Evolutionary conservation across 2,797 vertebrate species (phyloP).

Genomic region (Bradypodion ventrale): DNA sequence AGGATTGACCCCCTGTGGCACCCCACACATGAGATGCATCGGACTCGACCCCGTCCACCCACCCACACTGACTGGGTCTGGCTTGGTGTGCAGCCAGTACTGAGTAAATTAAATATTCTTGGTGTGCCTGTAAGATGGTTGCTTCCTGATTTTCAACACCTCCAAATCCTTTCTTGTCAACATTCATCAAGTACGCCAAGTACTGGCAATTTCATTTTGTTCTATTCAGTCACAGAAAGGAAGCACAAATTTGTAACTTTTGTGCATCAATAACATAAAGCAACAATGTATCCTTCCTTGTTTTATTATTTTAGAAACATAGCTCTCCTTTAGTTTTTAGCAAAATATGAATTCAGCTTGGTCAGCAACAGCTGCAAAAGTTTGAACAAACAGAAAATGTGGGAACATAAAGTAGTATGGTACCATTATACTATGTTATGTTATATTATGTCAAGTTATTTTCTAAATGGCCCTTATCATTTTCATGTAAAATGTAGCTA

Average conservation of each 20-base stretch:
- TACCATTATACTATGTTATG: too few relatives aligned
- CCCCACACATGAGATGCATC: too few relatives aligned
- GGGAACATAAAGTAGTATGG: background rate
- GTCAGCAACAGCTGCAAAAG: background rate
- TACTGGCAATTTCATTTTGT: slow-evolving; percentile 23
- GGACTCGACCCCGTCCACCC: too few relatives aligned
- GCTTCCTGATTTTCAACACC: slow-evolving; percentile 16
- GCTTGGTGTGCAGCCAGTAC: slow-evolving; percentile 28
- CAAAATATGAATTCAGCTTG: background rate
- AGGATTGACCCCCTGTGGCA: too few relatives aligned
- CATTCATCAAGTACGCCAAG: slow-evolving; percentile 9
- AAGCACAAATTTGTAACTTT: background rate
- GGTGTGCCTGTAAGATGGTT: background rate
- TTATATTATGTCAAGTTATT: too few relatives aligned
- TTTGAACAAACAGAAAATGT: background rate
- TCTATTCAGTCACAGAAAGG: slow-evolving; percentile 12
- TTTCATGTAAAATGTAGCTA: too few relatives aligned
- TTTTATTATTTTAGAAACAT: background rate
- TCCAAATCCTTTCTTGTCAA: background rate
- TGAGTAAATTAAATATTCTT: slow-evolving; percentile 24
- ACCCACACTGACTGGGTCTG: too few relatives aligned
- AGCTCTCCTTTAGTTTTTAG: background rate
- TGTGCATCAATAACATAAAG: background rate
- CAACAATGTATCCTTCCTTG: background rate
- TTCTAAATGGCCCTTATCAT: too few relatives aligned